These are phyloP conservation scores for Zoanthus sociatus DNA, from an alignment of 92 coral and sea anemone genomes.

Conservation along the genomic window DNA sequence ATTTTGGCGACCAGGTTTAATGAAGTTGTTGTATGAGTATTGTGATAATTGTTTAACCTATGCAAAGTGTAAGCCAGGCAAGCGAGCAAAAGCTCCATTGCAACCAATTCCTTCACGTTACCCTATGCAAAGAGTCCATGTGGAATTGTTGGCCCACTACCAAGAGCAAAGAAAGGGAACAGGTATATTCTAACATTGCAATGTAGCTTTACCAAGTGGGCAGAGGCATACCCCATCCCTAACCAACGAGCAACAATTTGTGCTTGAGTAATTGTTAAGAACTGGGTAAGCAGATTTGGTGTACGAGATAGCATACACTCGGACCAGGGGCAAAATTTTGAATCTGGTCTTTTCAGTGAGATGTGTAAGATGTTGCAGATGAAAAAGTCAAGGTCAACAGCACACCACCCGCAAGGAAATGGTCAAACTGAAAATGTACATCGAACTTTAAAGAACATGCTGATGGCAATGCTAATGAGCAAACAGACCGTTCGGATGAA, in stretches of 20 bases:
- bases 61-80: no score
- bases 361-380: constrained; percentile 62
- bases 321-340: constrained; percentile 60
- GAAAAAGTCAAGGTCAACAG: constrained; percentile 17
- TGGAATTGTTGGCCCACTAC: constrained; percentile 70
- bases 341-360: constrained; percentile 56
- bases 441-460: constrained; percentile 60
- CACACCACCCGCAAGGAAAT: no score
- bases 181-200: background rate
- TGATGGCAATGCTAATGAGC: constrained; percentile 60
- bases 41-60: no score
- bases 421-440: background rate
- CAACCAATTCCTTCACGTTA: constrained; percentile 50
- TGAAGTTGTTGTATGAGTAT: constrained; percentile 31
- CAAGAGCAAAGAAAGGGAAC: constrained; percentile 43
- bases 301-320: constrained; percentile 17
- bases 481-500: background rate
- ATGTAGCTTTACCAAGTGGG: constrained; percentile 57
- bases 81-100: constrained; percentile 57
- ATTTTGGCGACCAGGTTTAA: constrained; percentile 48
- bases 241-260: constrained; percentile 51
- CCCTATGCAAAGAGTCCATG: constrained; percentile 65
- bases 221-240: constrained; percentile 46
- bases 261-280: background rate
- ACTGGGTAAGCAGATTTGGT: constrained; percentile 48